These are phyloP conservation scores for Heliconius melpomene DNA, from an alignment of 1,140 invertebrate species.

Conservation along the genomic window DNA sequence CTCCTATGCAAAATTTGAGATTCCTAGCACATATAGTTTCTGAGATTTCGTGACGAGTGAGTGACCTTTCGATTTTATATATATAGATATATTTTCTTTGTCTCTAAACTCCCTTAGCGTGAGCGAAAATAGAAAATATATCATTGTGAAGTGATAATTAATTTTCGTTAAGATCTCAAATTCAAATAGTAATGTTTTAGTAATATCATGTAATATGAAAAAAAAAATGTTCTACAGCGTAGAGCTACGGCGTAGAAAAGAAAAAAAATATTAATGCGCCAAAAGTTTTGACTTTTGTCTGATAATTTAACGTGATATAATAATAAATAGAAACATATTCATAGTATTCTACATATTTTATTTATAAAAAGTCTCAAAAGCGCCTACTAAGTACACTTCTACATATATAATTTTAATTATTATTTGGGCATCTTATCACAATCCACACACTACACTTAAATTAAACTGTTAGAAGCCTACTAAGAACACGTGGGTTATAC, in stretches of 20 bases:
- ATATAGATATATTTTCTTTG: too few species aligned
- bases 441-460: neutral
- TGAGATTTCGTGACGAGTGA: too few species aligned
- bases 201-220: too few species aligned
- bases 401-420: neutral
- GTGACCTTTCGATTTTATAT: too few species aligned
- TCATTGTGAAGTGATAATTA: neutral
- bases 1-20: too few species aligned
- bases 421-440: neutral
- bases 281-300: too few species aligned
- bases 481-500: neutral
- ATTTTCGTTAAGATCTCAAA: neutral
- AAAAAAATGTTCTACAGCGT: neutral
- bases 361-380: neutral
- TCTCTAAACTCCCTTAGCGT: too few species aligned
- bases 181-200: neutral
- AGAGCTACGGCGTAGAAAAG: neutral
- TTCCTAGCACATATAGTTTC: too few species aligned
- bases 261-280: neutral
- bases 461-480: neutral
- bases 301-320: neutral
- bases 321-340: neutral
- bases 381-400: neutral
- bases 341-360: neutral
- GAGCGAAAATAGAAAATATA: neutral